Conservation (phyloP, 2,797 vertebrate species). For the Leptodactylus fallax region DNA sequence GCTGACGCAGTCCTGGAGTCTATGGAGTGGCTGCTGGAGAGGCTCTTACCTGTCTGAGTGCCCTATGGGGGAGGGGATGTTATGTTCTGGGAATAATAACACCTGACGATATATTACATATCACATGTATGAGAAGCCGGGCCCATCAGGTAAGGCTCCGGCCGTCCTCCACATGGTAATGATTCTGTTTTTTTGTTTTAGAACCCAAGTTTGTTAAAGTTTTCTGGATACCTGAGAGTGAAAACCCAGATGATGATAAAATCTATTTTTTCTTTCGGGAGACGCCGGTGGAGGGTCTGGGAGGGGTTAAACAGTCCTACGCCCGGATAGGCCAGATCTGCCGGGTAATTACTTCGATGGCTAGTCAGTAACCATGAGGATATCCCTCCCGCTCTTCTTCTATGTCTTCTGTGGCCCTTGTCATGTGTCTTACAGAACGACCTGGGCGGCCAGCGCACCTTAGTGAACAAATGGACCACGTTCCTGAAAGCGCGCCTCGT, state of each 20-base stretch:
- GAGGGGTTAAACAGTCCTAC: slow-evolving; percentile 87
- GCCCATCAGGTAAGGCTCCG: too few relatives aligned
- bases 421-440: slow-evolving; percentile 84
- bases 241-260: slow-evolving; percentile 96
- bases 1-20: neutral
- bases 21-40: neutral
- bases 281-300: slow-evolving; percentile 89
- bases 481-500: slow-evolving; percentile 95
- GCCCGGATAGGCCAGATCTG: slow-evolving; percentile 95
- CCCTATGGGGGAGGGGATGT: neutral
- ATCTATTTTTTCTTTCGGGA: slow-evolving; percentile 98
- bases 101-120: neutral
- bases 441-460: slow-evolving; percentile 92
- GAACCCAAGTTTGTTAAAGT: slow-evolving; percentile 94
- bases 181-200: slow-evolving; percentile 67
- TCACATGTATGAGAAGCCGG: too few relatives aligned
- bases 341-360: slow-evolving; percentile 79
- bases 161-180: neutral
- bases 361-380: neutral
- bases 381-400: neutral
- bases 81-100: neutral
- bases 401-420: too few relatives aligned
- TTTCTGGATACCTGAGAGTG: slow-evolving; percentile 95
- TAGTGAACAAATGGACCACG: slow-evolving; percentile 98
- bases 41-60: neutral